Conservation (phyloP, 2,888 invertebrate genomes). For the Adelphocoris suturalis region DNA sequence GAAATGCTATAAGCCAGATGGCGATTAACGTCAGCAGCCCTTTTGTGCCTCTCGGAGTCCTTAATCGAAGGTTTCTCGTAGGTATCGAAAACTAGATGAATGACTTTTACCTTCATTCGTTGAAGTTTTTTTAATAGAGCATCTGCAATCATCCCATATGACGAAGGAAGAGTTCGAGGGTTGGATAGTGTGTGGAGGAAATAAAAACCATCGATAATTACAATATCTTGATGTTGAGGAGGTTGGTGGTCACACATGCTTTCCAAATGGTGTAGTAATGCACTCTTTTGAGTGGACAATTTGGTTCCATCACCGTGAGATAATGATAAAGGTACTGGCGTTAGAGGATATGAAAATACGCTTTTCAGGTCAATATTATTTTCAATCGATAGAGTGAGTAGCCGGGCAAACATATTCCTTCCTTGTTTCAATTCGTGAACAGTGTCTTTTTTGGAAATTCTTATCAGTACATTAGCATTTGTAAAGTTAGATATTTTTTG, state of each 20-base stretch:
- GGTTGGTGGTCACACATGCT: constrained; percentile 47
- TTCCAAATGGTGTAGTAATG: constrained; percentile 3
- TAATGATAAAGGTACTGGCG: too few species aligned
- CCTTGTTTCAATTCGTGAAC: too few species aligned
- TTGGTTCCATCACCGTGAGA: constrained; percentile 26
- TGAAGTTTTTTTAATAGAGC: constrained; percentile 76
- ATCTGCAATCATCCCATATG: constrained; percentile 77
- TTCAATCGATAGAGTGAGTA: too few species aligned
- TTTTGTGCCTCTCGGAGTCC: constrained; percentile 76
- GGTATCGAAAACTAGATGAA: constrained; percentile 76
- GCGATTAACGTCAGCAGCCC: constrained; percentile 75
- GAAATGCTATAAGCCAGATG: constrained; percentile 75
- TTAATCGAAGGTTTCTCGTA: constrained; percentile 77
- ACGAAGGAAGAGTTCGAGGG: constrained; percentile 77
- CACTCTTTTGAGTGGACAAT: constrained; percentile 49
- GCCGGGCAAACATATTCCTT: too few species aligned
- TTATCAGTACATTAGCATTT: too few species aligned
- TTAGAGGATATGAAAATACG: too few species aligned
- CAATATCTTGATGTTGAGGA: constrained; percentile 75
- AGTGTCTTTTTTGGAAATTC: too few species aligned
- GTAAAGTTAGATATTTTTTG: too few species aligned
- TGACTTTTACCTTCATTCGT: constrained; percentile 74
- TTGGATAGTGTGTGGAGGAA: constrained; percentile 76
- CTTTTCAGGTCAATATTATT: too few species aligned
- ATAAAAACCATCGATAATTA: constrained; percentile 77